Evolutionary conservation across 2,888 invertebrate genomes (phyloP).

Genomic region (Drosophila diplacantha): DNA sequence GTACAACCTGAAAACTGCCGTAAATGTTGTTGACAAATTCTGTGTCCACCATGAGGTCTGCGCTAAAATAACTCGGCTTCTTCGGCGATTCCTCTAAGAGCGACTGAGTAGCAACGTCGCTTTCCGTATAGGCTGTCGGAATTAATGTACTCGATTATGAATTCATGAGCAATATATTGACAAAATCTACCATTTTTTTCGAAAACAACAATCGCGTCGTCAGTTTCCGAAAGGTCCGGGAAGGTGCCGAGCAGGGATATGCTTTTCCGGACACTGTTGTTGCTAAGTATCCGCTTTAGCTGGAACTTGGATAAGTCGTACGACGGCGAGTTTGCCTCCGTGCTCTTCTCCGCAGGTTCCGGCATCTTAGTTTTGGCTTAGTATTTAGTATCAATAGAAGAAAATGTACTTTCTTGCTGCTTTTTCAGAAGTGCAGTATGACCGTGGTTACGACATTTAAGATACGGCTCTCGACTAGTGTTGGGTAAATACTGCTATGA

Average conservation of each 20-base stretch:
- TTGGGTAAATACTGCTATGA: neutral
- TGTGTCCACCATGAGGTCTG: slow-evolving; percentile 81
- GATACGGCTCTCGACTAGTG: neutral
- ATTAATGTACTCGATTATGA: neutral
- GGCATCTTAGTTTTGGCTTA: slow-evolving; percentile 5
- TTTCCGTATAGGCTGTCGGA: slow-evolving; percentile 80
- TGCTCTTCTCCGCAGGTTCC: slow-evolving; percentile 11
- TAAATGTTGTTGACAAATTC: slow-evolving; percentile 91
- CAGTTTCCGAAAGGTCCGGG: slow-evolving; percentile 78
- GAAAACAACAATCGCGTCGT: slow-evolving; percentile 85
- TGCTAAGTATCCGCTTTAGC: slow-evolving; percentile 83
- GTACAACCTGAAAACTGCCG: slow-evolving; percentile 87
- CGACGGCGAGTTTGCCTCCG: slow-evolving; percentile 48
- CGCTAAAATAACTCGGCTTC: slow-evolving; percentile 80
- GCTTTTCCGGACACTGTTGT: slow-evolving; percentile 86
- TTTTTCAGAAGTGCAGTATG: slow-evolving; percentile 2
- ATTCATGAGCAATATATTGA: neutral
- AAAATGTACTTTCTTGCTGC: slow-evolving; percentile 9
- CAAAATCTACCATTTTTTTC: slow-evolving; percentile 83
- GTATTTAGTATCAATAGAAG: neutral
- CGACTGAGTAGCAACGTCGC: slow-evolving; percentile 67
- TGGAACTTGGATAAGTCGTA: slow-evolving; percentile 83
- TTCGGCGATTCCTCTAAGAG: slow-evolving; percentile 8
- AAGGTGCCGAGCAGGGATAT: slow-evolving; percentile 83
- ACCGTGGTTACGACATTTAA: neutral